Evolutionary conservation across 2,888 invertebrate genomes (phyloP), one percentile per base, ranked within the genome.

Genomic region (Enchytraeus crypticus): DNA sequence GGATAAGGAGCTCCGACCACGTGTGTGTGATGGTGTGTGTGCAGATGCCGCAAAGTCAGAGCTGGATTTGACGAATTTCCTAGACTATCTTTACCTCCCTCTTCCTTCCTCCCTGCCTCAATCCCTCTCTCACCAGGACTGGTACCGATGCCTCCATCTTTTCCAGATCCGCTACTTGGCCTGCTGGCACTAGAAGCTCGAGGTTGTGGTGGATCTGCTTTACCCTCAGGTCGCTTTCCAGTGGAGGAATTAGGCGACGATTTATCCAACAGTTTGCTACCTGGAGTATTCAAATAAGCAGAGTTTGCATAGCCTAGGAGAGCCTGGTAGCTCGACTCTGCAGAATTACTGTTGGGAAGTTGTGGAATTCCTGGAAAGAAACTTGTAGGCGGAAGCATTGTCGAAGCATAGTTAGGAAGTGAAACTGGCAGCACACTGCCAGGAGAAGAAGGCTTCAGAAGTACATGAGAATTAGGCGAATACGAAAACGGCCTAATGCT

Each of bases 21-120:
- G 80, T 93, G 93, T 67, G 93, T 93, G 81, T 95, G 93, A 80
- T 93, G 92, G 82, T 93, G 93, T 59, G 93, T 93, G 82, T 93
- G 93, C 73, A 93, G 91, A 82, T 93, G 93, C 43, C 92, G 84
- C 81, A 92, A 92, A 57, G 92, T 90, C 55, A 92, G 92, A 66
- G 92, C 92, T 60, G 90, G 90, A 46, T 43, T 46, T n/a, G n/a
- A n/a, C n/a, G n/a, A n/a, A n/a, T n/a, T n/a, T n/a, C n/a, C n/a
- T n/a, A n/a, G n/a, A n/a, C 38, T 38, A 18, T 14, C 38, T 38
- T 18, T 38, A 38, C 18, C 38, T 38, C 38, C 18, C 38, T 38
- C 38, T 47, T 23, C 49, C 21, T 47, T 5, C 21, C 26, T 23
- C 23, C 14, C 8, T 23, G 14, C 49, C 8, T 8, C 11, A 18